Base-by-base conservation (phyloP, 1,140 invertebrate genomes). In the Goniozus legneri region DNA sequence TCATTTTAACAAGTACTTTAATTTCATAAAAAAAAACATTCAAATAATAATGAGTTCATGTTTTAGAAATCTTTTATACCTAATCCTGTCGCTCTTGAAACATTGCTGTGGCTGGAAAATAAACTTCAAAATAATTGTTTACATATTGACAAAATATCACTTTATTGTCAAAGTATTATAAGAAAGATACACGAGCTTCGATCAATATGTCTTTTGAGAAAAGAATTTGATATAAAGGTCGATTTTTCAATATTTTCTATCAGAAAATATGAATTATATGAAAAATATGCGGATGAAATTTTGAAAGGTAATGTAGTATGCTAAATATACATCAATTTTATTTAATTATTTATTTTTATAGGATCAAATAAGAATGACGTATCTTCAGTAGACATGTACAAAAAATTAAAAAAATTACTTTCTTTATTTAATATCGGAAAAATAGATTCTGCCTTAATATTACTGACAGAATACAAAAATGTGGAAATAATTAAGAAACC, bases 201-300 rank as follows among this genome's bases (percentile, higher is more conserved):
- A 39, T 32, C 54, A 15, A 18, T 64, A 2, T 64, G 65, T 31
- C 7, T 21, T 15, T 50, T 73, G 22, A 55, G 55, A 12, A 60
- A 59, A 44, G 41, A 66, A 24, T 70, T 66, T 31, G 35, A 60
- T 10, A 50, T 70, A 34, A 27, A 41, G 30, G 15, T 65, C 18
- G 52, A 47, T 35, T 8, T 52, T 2, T 19, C 34, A 4, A 47
- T 65, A 32, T 69, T 57, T 44, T 18, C 50, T 31, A 45, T 8
- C 8, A 30, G 56, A 31, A 69, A 65, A 12, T 19, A 14, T 3
- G 52, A 47, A 39, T 67, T 34, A 35, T n/a, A n/a, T n/a, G n/a
- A n/a, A n/a, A n/a, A n/a, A n/a, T 14, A 7, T 35, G 4, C 13
- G 10, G 24, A 27, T 10, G 24, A 27, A 10, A 27, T 10, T 27